Percentiles rank a stretch among this genome's conserved stretches.
Evolutionary conservation across 1,140 invertebrate species (phyloP).

Genomic region (Bombus terrestris): DNA sequence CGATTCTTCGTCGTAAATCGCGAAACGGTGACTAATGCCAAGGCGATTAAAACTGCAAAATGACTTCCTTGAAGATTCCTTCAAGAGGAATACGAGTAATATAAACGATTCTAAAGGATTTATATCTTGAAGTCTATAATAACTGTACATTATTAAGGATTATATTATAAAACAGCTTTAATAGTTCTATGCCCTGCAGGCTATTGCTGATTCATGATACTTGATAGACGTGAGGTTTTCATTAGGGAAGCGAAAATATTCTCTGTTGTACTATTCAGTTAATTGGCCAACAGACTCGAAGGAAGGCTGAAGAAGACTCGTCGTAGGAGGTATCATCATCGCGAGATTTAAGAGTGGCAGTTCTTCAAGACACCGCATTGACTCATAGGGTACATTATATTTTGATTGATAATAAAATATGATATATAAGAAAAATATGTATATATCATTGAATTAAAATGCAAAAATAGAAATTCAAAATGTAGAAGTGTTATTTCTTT

Average conservation of each 20-base stretch:
- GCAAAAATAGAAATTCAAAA: neutral
- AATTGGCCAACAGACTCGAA: no score
- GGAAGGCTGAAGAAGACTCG: no score
- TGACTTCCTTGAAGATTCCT: slow-evolving; percentile 2
- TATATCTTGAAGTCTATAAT: neutral
- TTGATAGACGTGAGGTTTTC: neutral
- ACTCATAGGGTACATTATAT: no score
- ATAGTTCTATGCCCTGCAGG: neutral
- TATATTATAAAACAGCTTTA: neutral
- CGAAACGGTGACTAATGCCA: slow-evolving; percentile 38
- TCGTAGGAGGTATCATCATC: no score
- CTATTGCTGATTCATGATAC: neutral
- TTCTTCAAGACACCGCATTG: no score
- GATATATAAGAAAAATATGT: no score
- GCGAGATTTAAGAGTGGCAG: no score
- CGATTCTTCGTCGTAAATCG: slow-evolving; percentile 17
- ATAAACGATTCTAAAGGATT: neutral
- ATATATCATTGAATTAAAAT: no score
- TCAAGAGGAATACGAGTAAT: neutral
- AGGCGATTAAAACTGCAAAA: slow-evolving; percentile 24
- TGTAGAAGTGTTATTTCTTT: neutral
- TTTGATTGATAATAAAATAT: no score
- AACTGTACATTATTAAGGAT: neutral
- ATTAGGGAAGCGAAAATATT: neutral
- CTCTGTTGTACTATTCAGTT: no score